Evolutionary conservation across 2,113 vertebrate species (phyloP), one percentile per base, ranked within the genome.

Genomic region (Reinhardtius hippoglossoides): DNA sequence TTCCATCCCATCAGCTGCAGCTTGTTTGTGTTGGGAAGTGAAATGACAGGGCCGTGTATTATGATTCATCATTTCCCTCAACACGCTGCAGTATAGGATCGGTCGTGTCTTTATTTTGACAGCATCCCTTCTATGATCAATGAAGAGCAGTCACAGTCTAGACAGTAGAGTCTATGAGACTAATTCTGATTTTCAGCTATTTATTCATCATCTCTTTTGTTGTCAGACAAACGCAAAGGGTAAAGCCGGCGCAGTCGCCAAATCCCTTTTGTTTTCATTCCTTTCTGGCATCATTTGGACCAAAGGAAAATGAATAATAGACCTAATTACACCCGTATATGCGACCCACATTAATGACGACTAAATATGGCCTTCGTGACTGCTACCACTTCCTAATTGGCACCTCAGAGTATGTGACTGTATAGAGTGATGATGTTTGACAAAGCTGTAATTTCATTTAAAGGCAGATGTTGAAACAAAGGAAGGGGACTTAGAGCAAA

Each of bases 31-130:
- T 37, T 1, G 59, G 67, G 46, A 55, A 46, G 9, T 48, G 67
- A 55, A 12, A 1, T 26, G 40, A 52, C 42, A 44, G 54, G 31
- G 46, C 21, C 21, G 9, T 58, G 58, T 27, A 14, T 58, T 56
- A 80, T 67, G 13, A 69, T 55, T 63, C 27, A 74, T 80, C 40
- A 48, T 72, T 31, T 55, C 35, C 4, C 67, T 67, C 35, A 76
- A 67, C 63, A 67, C 55, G 50, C 71, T 64, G 13, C 59, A 31
- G 8, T 14, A 46, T 63, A 67, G 21, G 16, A 63, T 20, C 21
- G 14, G 27, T 4, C 13, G 23, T n/a, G 14, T 20, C 27, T 3
- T 56, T 69, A 23, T 62, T 69, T 67, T 42, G 14, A 54, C 42
- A 23, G 50, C 46, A 13, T 62, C 54, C 13, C 21, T 15, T 54